A percentile compares a stretch with the other conserved stretches of the same genome.
These are phyloP conservation scores for Rhynchomys soricoides DNA, from an alignment of 2,113 vertebrate species.

Conservation along the genomic window DNA sequence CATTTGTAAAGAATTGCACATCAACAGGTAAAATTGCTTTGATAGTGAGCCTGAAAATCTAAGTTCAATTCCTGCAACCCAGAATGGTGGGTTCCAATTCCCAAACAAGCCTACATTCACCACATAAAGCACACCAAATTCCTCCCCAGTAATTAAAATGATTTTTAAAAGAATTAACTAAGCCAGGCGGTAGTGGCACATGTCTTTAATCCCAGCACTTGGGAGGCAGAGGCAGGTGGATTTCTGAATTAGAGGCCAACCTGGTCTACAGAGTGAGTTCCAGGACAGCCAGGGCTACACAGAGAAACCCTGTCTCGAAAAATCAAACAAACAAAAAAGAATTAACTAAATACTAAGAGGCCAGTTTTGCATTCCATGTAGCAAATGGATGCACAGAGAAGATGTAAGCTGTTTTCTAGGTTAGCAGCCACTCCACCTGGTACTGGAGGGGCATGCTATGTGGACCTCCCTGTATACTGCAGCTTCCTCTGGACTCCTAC, in stretches of 20 bases:
- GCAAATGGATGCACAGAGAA: not conserved
- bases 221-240: too few species aligned
- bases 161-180: not conserved
- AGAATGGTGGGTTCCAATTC: not conserved
- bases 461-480: not conserved
- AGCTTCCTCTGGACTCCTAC: not conserved
- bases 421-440: not conserved
- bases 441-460: not conserved
- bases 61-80: not conserved
- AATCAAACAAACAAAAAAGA: too few species aligned
- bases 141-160: not conserved
- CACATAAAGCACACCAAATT: not conserved
- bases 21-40: not conserved
- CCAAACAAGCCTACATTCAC: not conserved
- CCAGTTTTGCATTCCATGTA: not conserved
- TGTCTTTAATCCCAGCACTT: too few species aligned
- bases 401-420: not conserved
- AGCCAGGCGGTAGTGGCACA: too few species aligned
- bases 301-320: not conserved
- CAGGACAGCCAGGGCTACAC: not conserved
- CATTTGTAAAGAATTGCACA: not conserved
- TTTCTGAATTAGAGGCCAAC: too few species aligned
- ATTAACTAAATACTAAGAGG: not conserved
- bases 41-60: not conserved
- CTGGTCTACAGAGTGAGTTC: too few species aligned